These are phyloP conservation scores for Batillaria attramentaria DNA, from an alignment of 1,140 invertebrate species.

Conservation along the genomic window DNA sequence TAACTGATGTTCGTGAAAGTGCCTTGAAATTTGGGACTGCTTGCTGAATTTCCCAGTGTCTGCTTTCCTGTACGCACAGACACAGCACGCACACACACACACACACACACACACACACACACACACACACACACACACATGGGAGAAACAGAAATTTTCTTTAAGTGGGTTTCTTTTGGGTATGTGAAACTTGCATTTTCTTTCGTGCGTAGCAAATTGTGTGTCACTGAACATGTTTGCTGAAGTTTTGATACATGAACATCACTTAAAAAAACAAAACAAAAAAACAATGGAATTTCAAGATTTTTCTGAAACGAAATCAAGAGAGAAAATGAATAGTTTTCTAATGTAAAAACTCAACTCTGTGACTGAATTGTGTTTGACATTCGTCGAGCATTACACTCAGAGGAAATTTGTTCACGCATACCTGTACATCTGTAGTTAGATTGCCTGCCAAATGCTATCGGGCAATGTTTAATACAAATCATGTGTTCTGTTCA, in stretches of 20 bases:
- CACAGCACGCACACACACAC: no score
- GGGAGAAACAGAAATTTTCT: neutral
- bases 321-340: neutral
- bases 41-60: no score
- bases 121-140: no score
- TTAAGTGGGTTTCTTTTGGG: neutral
- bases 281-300: neutral
- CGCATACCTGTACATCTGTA: neutral
- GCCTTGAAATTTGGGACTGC: no score
- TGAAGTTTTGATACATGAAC: neutral
- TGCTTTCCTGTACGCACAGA: no score
- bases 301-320: neutral
- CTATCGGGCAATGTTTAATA: neutral
- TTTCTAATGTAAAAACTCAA: neutral
- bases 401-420: neutral
- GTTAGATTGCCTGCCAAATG: neutral
- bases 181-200: neutral
- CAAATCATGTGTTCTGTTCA: conserved; percentile 24
- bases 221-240: neutral
- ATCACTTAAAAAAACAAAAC: neutral
- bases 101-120: no score
- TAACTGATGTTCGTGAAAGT: no score
- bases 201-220: neutral
- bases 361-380: neutral
- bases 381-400: neutral